Conservation (phyloP, 2,113 vertebrate species). For the Laticauda laticaudata region DNA sequence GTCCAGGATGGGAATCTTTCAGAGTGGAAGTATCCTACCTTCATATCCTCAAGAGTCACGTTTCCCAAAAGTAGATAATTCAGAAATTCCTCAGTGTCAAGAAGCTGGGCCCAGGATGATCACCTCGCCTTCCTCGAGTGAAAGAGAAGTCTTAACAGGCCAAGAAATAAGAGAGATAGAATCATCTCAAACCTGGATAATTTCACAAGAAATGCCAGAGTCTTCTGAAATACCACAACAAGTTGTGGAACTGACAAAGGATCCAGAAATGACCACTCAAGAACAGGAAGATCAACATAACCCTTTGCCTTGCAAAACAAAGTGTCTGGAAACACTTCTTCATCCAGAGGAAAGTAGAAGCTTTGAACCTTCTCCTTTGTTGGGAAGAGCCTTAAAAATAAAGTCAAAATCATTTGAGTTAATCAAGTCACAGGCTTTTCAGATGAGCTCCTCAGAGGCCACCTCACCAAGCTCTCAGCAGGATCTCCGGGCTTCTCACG, state of each 20-base stretch:
- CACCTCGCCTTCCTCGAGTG: background rate
- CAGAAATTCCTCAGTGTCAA: background rate
- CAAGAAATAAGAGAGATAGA: background rate
- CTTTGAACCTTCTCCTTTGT: background rate
- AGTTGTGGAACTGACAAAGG: background rate
- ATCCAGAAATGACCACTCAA: background rate
- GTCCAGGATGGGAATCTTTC: background rate
- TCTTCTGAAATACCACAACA: background rate
- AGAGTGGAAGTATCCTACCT: background rate
- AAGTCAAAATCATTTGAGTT: constrained; percentile 19
- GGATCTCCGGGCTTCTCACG: background rate
- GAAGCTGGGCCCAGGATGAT: background rate
- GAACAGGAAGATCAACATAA: background rate
- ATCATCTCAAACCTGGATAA: background rate
- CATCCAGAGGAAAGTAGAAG: background rate
- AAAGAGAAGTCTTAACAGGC: background rate
- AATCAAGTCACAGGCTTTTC: background rate
- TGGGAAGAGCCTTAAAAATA: background rate
- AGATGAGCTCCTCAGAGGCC: background rate
- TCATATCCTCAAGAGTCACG: background rate
- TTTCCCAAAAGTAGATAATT: too few relatives aligned
- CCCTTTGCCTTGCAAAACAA: background rate
- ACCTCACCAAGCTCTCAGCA: background rate
- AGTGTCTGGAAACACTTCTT: too few relatives aligned
- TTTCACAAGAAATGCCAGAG: background rate